These are phyloP conservation scores for Rhipidura dahli DNA, from an alignment of 2,113 vertebrate genomes.

Conservation along the genomic window DNA sequence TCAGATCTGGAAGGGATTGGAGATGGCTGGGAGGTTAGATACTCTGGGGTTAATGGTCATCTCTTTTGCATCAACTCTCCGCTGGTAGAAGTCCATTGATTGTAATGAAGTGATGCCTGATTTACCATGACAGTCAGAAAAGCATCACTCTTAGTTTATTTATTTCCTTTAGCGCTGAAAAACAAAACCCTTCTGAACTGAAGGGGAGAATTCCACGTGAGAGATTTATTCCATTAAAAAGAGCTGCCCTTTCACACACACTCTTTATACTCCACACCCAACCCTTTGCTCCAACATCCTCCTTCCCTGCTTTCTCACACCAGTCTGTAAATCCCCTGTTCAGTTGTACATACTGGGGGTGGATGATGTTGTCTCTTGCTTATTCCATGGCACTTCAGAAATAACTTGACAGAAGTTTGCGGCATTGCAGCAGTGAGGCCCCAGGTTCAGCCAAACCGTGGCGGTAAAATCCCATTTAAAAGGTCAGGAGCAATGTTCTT, in stretches of 20 bases:
- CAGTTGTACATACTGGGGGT: not conserved
- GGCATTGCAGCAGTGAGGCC: not conserved
- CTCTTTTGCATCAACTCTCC: not conserved
- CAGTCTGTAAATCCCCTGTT: not conserved
- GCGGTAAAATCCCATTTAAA: slow-evolving; percentile 52
- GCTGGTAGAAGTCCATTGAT: slow-evolving; percentile 4
- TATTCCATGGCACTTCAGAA: not conserved
- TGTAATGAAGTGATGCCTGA: not conserved
- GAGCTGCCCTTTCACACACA: not conserved
- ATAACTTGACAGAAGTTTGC: not conserved
- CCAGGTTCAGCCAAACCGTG: not conserved
- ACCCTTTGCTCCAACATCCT: not conserved
- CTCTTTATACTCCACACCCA: not conserved
- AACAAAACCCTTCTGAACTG: not conserved
- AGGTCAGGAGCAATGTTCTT: slow-evolving; percentile 52
- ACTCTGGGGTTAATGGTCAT: not conserved
- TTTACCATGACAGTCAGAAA: slow-evolving; percentile 7
- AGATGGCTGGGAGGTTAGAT: not conserved
- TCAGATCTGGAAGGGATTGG: not conserved
- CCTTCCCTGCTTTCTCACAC: not conserved
- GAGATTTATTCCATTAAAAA: not conserved
- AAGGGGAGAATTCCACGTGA: not conserved
- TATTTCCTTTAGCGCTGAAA: not conserved
- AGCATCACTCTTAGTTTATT: not conserved
- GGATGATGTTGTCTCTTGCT: not conserved